A percentile compares a stretch with the other conserved stretches of the same genome.
These are phyloP conservation scores for Ceratina japonica DNA, from an alignment of 1,140 invertebrate genomes.

Conservation along the genomic window DNA sequence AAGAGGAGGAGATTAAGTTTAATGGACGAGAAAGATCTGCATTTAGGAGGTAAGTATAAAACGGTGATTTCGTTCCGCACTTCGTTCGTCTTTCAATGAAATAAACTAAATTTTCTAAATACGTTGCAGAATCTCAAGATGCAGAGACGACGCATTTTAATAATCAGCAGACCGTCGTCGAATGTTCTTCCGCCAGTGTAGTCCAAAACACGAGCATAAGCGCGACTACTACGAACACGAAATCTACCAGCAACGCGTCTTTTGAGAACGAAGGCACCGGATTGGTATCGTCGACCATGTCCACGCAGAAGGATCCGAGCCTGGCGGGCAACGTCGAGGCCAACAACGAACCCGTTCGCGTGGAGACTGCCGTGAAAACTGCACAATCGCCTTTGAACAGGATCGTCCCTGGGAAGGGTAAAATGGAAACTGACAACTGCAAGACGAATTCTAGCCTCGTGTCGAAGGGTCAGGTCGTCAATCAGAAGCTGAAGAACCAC, in stretches of 20 bases:
- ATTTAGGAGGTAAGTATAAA: conserved; percentile 69
- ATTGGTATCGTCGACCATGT: conserved; percentile 60
- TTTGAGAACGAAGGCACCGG: conserved; percentile 65
- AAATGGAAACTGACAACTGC: conserved; percentile 66
- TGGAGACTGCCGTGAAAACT: conserved; percentile 56
- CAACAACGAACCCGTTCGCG: conserved; percentile 61
- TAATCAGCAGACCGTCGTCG: conserved; percentile 66
- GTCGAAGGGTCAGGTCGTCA: conserved; percentile 59
- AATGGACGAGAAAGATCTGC: conserved; percentile 77
- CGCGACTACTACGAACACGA: conserved; percentile 10
- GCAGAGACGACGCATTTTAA: conserved; percentile 70
- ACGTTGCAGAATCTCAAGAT: conserved; percentile 76
- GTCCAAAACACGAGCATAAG: conserved; percentile 55
- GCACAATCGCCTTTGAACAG: conserved; percentile 63
- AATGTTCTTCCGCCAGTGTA: conserved; percentile 52
- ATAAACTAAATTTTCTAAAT: conserved; percentile 21
- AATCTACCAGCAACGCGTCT: conserved; percentile 50
- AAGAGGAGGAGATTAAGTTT: conserved; percentile 76
- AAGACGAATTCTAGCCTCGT: conserved; percentile 51
- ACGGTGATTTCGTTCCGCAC: conserved; percentile 14
- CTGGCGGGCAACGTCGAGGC: conserved; percentile 57
- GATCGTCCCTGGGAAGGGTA: conserved; percentile 61
- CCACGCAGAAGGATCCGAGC: conserved; percentile 46
- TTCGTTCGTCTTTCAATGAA: background rate
- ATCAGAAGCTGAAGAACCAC: conserved; percentile 75